Evolutionary conservation across 2,888 invertebrate genomes (phyloP).

Genomic region (Pandemis cinnamomeana): DNA sequence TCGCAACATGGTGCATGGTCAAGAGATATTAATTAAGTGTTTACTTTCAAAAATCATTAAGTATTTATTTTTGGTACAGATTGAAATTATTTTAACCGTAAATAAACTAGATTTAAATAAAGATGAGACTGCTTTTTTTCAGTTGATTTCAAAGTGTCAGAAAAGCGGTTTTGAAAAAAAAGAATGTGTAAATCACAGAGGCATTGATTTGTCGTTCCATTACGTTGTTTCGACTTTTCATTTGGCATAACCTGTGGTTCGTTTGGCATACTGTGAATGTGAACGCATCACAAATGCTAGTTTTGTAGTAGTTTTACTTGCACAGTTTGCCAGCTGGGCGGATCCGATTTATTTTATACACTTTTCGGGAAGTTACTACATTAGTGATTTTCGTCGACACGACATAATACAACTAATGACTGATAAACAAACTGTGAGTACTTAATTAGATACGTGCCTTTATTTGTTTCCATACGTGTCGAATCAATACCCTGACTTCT

Average conservation of each 20-base stretch:
- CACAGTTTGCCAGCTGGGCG: conserved; percentile 79
- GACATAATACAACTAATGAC: conserved; percentile 41
- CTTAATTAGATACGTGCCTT: conserved; percentile 41
- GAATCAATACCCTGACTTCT: conserved; percentile 61
- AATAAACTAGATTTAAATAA: no score
- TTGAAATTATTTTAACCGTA: no score
- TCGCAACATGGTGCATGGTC: no score
- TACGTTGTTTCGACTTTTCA: background rate
- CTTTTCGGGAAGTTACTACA: conserved; percentile 4
- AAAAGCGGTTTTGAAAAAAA: background rate
- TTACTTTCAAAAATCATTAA: no score
- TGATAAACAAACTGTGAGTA: conserved; percentile 53
- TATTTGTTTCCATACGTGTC: conserved; percentile 48
- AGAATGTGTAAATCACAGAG: background rate
- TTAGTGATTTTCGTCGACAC: conserved; percentile 30
- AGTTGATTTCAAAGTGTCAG: no score
- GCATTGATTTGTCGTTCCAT: background rate
- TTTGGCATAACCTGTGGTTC: conserved; percentile 21
- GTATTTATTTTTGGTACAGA: no score
- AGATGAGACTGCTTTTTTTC: no score
- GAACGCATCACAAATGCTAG: conserved; percentile 34
- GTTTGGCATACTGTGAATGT: conserved; percentile 24
- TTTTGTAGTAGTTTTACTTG: conserved; percentile 32
- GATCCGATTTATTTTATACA: conserved; percentile 66
- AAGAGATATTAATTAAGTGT: no score